Evolutionary conservation across 2,797 vertebrate species (phyloP), one percentile per base, ranked within the genome.

Genomic region (Anabacerthia variegaticeps): DNA sequence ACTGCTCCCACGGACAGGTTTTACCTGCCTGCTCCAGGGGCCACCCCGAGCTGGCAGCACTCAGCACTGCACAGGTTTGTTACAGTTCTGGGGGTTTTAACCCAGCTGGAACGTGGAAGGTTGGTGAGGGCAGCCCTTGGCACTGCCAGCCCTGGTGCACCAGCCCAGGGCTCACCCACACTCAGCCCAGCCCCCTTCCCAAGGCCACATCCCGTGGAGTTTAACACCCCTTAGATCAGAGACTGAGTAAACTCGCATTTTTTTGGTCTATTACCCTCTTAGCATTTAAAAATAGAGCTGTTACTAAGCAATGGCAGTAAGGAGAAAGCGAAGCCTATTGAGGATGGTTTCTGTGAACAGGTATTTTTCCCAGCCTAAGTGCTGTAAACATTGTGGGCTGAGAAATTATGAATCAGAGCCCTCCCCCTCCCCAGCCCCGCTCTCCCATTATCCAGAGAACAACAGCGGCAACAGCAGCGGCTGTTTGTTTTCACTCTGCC

Each of bases 281-380:
- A 69, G 23, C 83, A 79, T 93, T 94, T 95, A 96, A 96, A 97
- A 95, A 95, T 96, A 96, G 94, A 95, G 88, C 92, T 90, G 94
- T 96, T 96, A 95, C 94, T 90, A 95, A 92, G 95, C 89, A 7
- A 88, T 97, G 95, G 83, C 85, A 77, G 85, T 4, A 3, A 91
- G 85, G 14, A 88, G 85, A 36, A 27, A 55, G 93, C 66, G 28
- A 24, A 92, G 93, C 88, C 93, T 69, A 18, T 3, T 26, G 90
- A 92, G 85, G 63, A 94, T 27, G 14, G 2, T 54, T 61, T 54
- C 77, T 92, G 61, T 27, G 87, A 95, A 74, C 80, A 93, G 93
- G 90, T 95, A 96, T 92, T 95, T 92, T 93, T 95, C 94, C 84
- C 86, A 88, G 49, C 61, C 79, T 51, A 14, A 68, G 93, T 0